Conservation (phyloP, 1,140 invertebrate species). For the Spodoptera frugiperda region DNA sequence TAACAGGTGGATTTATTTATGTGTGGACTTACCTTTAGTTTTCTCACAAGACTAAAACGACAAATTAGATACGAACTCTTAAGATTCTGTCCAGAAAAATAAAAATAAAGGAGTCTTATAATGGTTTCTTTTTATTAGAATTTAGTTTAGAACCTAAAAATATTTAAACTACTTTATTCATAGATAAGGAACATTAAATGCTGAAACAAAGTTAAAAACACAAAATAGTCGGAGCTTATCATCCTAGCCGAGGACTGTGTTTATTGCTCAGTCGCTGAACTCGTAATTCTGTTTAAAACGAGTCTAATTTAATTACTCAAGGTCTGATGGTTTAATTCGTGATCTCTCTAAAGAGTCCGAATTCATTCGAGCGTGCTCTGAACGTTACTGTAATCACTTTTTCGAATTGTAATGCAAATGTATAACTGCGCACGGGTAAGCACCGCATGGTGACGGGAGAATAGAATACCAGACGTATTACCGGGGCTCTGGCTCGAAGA, state of each 20-base stretch:
- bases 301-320: constrained; percentile 55
- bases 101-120: neutral
- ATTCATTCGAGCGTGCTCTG: constrained; percentile 10
- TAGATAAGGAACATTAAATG: neutral
- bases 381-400: constrained; percentile 13
- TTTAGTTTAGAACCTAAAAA: neutral
- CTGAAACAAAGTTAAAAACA: constrained; percentile 4
- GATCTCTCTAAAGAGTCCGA: constrained; percentile 31
- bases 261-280: constrained; percentile 50
- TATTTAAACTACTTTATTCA: neutral
- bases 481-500: too few relatives aligned
- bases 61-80: too few relatives aligned
- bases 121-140: neutral
- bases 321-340: constrained; percentile 40
- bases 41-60: too few relatives aligned
- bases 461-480: too few relatives aligned
- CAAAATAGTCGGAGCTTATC: constrained; percentile 44
- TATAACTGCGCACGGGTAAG: neutral
- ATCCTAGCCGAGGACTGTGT: constrained; percentile 47
- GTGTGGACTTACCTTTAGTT: neutral
- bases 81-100: too few relatives aligned
- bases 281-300: constrained; percentile 58
- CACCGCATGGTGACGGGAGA: too few relatives aligned
- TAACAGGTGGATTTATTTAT: constrained; percentile 1
- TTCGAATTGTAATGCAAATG: constrained; percentile 2